Evolutionary conservation across 2,113 vertebrate genomes (phyloP), one percentile per base, ranked within the genome.

Genomic region (Pseudorhombus dupliciocellatus): DNA sequence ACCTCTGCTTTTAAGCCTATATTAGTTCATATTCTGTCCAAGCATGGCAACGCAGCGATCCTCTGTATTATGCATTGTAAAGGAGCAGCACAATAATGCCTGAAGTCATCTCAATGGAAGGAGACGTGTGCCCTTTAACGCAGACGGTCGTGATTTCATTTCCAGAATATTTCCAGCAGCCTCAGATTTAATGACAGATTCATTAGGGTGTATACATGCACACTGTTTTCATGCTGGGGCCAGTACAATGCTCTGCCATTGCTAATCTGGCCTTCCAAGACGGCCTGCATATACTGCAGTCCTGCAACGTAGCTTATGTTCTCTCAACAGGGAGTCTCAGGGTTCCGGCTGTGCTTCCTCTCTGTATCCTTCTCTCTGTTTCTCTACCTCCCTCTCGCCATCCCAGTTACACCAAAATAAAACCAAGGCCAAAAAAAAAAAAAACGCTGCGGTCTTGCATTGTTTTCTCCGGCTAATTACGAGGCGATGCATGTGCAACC

Each of bases 241-340:
- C 75, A 78, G 78, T 75, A 87, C 86, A 86, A 89, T 87, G 75
- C 70, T 84, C 82, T 73, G 80, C 89, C 85, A 80, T 84, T 70
- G 62, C 90, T 92, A 93, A 92, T 91, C 90, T 91, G 88, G 89
- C 88, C 75, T 85, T 81, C 80, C 77, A 88, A 90, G 66, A 79
- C 75, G 70, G 78, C 76, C 88, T 71, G 80, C 81, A 85, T 86
- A 89, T 91, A 90, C 84, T 85, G 82, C 66, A 84, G 89, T 86
- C 90, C 87, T 81, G 91, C 86, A 80, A 88, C 66, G 77, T 85
- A 90, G 89, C 92, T 92, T 92, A 92, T 92, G 92, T 92, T 91
- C 87, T 87, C 92, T 84, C 92, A 66, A 80, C 85, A 73, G 90
- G 93, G 89, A 89, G 83, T 87, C 80, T 20, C 31, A 26, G 75